Conservation (phyloP, 2,797 vertebrate genomes). For the Enteromius paludinosus region DNA sequence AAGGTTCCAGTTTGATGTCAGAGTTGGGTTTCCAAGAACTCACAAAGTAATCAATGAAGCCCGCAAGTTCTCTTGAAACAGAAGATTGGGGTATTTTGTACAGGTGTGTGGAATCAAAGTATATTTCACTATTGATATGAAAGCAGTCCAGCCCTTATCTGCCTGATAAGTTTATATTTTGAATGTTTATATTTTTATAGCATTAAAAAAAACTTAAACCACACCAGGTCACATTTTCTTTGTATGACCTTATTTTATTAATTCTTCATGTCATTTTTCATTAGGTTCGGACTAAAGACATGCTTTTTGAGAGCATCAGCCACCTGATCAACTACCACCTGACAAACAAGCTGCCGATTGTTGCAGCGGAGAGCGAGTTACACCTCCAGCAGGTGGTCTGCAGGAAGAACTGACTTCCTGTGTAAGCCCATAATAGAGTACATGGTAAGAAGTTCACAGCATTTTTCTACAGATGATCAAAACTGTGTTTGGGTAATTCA, state of each 20-base stretch:
- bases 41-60: background rate
- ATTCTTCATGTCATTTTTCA: background rate
- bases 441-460: constrained; percentile 6
- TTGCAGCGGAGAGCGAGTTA: constrained; percentile 93
- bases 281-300: constrained; percentile 96
- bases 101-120: background rate
- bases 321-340: constrained; percentile 95
- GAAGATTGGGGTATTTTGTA: background rate
- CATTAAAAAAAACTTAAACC: constrained; percentile 7
- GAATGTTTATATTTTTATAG: background rate
- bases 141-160: background rate
- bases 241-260: background rate
- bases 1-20: background rate
- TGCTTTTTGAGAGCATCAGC: constrained; percentile 96
- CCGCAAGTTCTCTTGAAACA: background rate
- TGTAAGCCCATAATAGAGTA: background rate
- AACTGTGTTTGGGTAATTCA: background rate
- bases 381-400: constrained; percentile 90
- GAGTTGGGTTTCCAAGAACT: background rate
- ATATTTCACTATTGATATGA: background rate
- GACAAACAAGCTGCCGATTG: constrained; percentile 91
- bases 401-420: constrained; percentile 81
- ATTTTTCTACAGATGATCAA: background rate
- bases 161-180: background rate
- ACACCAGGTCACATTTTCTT: background rate